Evolutionary conservation across 23 tunicate genomes (phyloP).

Genomic region (Halocynthia aurantium): DNA sequence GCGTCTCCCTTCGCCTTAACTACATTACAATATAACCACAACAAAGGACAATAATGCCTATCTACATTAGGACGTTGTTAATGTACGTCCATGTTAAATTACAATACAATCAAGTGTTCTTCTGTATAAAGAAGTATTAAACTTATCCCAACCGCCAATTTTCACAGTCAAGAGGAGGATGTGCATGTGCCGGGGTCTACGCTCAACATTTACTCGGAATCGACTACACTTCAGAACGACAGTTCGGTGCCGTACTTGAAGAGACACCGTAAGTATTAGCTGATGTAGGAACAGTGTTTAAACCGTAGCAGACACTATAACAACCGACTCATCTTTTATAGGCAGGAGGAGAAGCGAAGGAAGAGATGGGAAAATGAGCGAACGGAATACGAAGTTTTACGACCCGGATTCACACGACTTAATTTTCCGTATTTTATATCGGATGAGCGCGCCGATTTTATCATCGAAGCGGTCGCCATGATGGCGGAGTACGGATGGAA

Average conservation of each 20-base stretch:
- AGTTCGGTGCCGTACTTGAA: constrained; percentile 51
- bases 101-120: neutral
- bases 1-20: too few relatives aligned
- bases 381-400: constrained; percentile 61
- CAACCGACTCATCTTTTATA: neutral
- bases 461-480: constrained; percentile 73
- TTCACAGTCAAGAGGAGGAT: constrained; percentile 84
- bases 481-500: constrained; percentile 81
- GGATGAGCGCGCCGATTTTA: constrained; percentile 46
- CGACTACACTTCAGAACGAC: constrained; percentile 24
- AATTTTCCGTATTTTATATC: constrained; percentile 73
- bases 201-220: constrained; percentile 96
- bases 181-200: constrained; percentile 99
- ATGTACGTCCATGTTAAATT: neutral
- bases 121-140: too few relatives aligned
- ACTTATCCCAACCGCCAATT: neutral
- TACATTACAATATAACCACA: neutral
- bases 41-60: neutral
- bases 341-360: constrained; percentile 64
- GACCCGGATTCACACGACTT: constrained; percentile 92
- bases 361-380: constrained; percentile 59
- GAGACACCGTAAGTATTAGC: constrained; percentile 54
- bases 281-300: neutral
- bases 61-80: neutral
- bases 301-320: neutral